Evolutionary conservation across 2,797 vertebrate genomes (phyloP).

Genomic region (Trachops cirrhosus): DNA sequence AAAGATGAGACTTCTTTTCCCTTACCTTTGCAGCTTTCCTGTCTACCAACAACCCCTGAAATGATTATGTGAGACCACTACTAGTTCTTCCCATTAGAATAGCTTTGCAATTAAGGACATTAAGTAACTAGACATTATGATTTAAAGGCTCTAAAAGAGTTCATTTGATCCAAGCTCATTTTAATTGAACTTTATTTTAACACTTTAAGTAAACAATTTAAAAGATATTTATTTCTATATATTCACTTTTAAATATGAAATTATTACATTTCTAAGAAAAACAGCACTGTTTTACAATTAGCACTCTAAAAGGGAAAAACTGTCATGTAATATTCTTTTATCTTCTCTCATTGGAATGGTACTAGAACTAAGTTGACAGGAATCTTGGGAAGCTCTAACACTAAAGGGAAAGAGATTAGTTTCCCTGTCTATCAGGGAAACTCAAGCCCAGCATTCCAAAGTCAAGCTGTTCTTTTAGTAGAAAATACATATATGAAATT

Average conservation of each 20-base stretch:
- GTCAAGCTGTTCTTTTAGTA: background rate
- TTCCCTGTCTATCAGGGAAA: background rate
- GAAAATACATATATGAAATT: background rate
- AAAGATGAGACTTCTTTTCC: background rate
- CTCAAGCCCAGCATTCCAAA: background rate
- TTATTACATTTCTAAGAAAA: background rate
- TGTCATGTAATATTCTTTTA: background rate
- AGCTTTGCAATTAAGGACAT: background rate
- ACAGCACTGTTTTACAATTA: background rate
- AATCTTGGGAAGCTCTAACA: background rate
- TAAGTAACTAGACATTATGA: background rate
- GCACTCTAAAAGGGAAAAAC: background rate
- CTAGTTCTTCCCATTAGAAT: background rate
- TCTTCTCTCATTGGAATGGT: background rate
- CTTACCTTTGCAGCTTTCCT: background rate
- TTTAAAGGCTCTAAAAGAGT: background rate
- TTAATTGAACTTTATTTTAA: slow-evolving; percentile 26
- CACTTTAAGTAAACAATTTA: background rate
- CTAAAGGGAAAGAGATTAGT: background rate
- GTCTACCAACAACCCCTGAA: background rate
- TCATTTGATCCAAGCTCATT: background rate
- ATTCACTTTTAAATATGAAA: slow-evolving; percentile 33
- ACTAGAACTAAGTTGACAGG: background rate
- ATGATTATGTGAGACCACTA: background rate
- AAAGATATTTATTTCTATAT: background rate